These are phyloP conservation scores for Solen grandis DNA, from an alignment of 1,140 invertebrate species.

Conservation along the genomic window DNA sequence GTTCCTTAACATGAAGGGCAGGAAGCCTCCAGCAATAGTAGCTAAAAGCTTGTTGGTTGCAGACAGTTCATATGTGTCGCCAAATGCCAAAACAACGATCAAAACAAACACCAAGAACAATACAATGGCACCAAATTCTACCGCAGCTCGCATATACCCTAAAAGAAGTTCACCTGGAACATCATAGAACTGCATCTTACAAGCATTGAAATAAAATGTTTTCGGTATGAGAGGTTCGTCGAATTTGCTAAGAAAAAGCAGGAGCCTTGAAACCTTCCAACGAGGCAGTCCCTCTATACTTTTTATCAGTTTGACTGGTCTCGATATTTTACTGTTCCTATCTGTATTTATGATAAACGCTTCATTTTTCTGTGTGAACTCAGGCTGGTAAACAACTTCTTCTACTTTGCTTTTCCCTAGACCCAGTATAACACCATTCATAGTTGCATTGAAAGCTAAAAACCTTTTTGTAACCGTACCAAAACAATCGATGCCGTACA, in stretches of 20 bases:
- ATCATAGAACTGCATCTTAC: slow-evolving; percentile 30
- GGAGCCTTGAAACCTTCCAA: slow-evolving; percentile 8
- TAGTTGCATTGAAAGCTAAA: slow-evolving; percentile 61
- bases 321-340: not conserved
- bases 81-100: too few species aligned
- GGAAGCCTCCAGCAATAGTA: slow-evolving; percentile 52
- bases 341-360: slow-evolving; percentile 54
- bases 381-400: slow-evolving; percentile 44
- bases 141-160: slow-evolving; percentile 14
- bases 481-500: slow-evolving; percentile 60
- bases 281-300: slow-evolving; percentile 5
- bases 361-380: slow-evolving; percentile 57
- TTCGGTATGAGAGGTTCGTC: slow-evolving; percentile 40
- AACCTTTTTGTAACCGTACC: slow-evolving; percentile 58
- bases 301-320: not conserved
- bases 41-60: slow-evolving; percentile 54
- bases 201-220: slow-evolving; percentile 39
- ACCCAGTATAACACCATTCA: slow-evolving; percentile 39
- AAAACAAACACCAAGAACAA: too few species aligned
- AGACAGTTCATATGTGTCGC: slow-evolving; percentile 53
- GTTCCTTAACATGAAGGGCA: slow-evolving; percentile 56
- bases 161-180: slow-evolving; percentile 39
- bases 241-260: slow-evolving; percentile 41
- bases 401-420: slow-evolving; percentile 59
- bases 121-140: slow-evolving; percentile 27